Conservation (phyloP, 53 echinoderm and acorn worm genomes). For the Actinopyga echinites region DNA sequence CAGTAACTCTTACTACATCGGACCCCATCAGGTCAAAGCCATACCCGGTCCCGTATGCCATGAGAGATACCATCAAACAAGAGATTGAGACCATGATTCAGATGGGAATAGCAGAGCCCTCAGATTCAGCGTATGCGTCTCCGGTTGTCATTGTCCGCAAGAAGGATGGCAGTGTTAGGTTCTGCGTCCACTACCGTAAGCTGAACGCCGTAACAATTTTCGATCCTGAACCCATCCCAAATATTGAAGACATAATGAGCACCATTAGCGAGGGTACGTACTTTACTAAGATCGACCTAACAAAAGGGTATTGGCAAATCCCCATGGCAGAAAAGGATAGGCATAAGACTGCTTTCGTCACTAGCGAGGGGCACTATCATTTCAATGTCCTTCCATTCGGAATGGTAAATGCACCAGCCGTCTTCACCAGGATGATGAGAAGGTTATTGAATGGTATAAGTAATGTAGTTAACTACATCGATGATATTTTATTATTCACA, state of each 20-base stretch:
- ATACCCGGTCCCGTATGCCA: neutral
- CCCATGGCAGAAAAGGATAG: slow-evolving; percentile 47
- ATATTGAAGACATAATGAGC: slow-evolving; percentile 40
- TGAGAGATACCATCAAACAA: neutral
- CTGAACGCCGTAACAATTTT: too few relatives aligned
- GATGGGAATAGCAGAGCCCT: slow-evolving; percentile 15
- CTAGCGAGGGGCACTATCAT: slow-evolving; percentile 49
- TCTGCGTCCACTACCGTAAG: too few relatives aligned
- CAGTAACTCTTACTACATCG: too few relatives aligned
- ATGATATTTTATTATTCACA: too few relatives aligned
- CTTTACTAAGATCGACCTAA: slow-evolving; percentile 55
- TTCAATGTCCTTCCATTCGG: slow-evolving; percentile 60
- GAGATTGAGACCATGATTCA: neutral
- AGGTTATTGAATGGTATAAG: slow-evolving; percentile 25
- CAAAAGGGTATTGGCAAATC: slow-evolving; percentile 71
- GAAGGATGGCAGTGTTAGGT: too few relatives aligned
- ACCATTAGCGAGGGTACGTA: slow-evolving; percentile 6
- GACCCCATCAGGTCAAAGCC: neutral
- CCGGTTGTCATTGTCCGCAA: too few relatives aligned
- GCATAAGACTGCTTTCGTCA: too few relatives aligned
- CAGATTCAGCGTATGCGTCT: too few relatives aligned
- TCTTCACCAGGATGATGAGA: slow-evolving; percentile 55
- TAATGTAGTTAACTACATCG: slow-evolving; percentile 54
- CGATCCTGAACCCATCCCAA: slow-evolving; percentile 63
- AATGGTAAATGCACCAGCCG: slow-evolving; percentile 69